Conservation (phyloP, 2,113 vertebrate genomes). For the Siniperca chuatsi region DNA sequence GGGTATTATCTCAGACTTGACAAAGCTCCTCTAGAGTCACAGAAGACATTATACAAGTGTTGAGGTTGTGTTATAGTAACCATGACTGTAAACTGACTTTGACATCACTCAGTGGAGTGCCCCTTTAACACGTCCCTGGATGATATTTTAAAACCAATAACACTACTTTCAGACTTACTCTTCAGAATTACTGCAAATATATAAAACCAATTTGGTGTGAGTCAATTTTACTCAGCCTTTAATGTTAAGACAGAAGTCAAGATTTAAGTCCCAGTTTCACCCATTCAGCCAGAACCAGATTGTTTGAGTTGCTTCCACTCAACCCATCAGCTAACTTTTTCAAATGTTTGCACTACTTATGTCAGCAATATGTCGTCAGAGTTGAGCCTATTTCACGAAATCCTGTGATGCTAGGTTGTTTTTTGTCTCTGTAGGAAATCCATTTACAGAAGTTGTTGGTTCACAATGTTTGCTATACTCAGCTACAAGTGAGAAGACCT, state of each 20-base stretch:
- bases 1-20: too few species aligned
- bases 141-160: too few species aligned
- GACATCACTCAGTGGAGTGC: too few species aligned
- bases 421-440: background rate
- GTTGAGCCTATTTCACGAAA: background rate
- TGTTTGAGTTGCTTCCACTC: background rate
- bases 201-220: too few species aligned
- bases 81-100: too few species aligned
- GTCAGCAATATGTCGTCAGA: background rate
- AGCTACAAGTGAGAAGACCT: conserved; percentile 21
- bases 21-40: too few species aligned
- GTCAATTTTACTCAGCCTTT: too few species aligned
- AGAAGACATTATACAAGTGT: too few species aligned
- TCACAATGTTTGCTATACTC: background rate
- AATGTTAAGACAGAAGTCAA: background rate
- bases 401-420: background rate
- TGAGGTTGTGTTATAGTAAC: too few species aligned
- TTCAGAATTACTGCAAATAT: too few species aligned
- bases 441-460: background rate
- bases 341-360: background rate
- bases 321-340: background rate
- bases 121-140: too few species aligned
- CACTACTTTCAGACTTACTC: too few species aligned
- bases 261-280: background rate
- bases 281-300: background rate